Evolutionary conservation across 2,888 invertebrate genomes (phyloP).

Genomic region (Scaptomyza caliginosa): DNA sequence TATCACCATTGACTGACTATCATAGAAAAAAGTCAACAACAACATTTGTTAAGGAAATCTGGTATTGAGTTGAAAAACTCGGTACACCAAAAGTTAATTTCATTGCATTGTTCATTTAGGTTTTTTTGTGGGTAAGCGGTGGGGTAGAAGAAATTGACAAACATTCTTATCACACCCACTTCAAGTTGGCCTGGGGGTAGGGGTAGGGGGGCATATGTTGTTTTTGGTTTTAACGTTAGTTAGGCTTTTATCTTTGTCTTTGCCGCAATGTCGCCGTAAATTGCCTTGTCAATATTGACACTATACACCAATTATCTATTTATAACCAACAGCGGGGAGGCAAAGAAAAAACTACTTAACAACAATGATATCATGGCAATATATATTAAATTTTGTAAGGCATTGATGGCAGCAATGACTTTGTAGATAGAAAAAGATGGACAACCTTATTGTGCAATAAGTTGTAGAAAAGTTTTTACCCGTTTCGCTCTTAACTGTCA

Average conservation of each 20-base stretch:
- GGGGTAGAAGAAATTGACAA: slow-evolving; percentile 45
- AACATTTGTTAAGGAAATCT: slow-evolving; percentile 28
- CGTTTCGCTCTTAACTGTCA: neutral
- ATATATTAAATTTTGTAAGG: neutral
- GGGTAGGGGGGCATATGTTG: neutral
- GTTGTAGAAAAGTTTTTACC: too few species aligned
- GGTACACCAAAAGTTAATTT: slow-evolving; percentile 66
- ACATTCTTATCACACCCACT: slow-evolving; percentile 61
- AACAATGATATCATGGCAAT: neutral
- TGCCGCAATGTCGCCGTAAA: slow-evolving; percentile 63
- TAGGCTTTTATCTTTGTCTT: slow-evolving; percentile 59
- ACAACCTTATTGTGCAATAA: too few species aligned
- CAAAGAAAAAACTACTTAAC: neutral
- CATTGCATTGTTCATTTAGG: slow-evolving; percentile 37
- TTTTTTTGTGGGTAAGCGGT: neutral
- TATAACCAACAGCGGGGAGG: slow-evolving; percentile 11
- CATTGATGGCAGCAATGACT: neutral
- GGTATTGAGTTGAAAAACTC: slow-evolving; percentile 3
- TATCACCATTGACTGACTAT: slow-evolving; percentile 8
- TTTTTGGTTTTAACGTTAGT: slow-evolving; percentile 3
- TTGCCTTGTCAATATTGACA: slow-evolving; percentile 60
- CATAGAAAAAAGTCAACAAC: slow-evolving; percentile 41
- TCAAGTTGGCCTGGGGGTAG: neutral
- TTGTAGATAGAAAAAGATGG: too few species aligned
- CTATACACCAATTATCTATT: slow-evolving; percentile 54